phyloP scores from a whole-genome alignment of 2,113 vertebrate species.

The Thryonomys swinderianus region DNA sequence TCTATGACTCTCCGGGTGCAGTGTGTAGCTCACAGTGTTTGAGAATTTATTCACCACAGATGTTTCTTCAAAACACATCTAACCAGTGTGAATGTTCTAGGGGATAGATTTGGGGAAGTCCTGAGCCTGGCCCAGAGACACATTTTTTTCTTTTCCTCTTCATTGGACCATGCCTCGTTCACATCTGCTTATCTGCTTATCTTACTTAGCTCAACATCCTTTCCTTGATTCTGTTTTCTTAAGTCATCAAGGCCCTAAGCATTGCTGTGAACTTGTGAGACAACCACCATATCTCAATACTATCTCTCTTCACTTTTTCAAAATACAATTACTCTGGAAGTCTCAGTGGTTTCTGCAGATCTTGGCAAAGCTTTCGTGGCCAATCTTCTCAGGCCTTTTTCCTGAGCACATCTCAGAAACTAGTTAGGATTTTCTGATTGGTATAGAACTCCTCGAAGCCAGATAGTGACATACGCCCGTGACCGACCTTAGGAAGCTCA shows the following conservation, averaged over 20 bases:
- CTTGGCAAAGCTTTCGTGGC: not conserved
- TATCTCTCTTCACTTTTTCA: not conserved
- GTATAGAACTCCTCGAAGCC: not conserved
- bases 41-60: not conserved
- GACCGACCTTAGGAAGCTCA: not conserved
- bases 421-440: constrained; percentile 30
- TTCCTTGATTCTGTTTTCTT: not conserved
- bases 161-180: not conserved
- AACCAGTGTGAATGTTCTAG: not conserved
- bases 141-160: not conserved
- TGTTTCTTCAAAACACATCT: not conserved
- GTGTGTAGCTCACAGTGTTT: not conserved
- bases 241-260: not conserved
- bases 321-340: not conserved
- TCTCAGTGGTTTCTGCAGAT: not conserved
- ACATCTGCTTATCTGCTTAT: not conserved
- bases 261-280: not conserved
- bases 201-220: not conserved
- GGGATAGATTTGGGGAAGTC: not conserved
- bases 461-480: not conserved
- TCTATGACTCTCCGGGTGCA: not conserved
- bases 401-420: not conserved
- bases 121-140: not conserved
- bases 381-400: not conserved
- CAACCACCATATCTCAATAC: not conserved